Conservation (phyloP, 2,113 vertebrate species). For the Ictalurus furcatus region DNA sequence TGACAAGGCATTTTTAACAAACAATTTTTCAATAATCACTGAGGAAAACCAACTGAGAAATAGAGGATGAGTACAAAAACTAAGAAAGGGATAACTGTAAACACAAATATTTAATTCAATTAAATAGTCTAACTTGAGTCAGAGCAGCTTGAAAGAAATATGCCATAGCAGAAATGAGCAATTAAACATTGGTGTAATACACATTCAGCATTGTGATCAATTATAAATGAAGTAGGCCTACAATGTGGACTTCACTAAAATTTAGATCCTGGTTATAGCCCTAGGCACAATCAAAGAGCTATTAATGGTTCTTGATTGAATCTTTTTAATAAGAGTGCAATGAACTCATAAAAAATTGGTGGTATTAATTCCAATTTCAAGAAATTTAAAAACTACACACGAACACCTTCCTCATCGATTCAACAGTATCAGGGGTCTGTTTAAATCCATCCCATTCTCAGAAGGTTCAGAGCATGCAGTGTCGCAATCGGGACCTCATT, state of each 20-base stretch:
- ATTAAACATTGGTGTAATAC: neutral
- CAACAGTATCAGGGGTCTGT: conserved; percentile 31
- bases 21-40: neutral
- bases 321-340: neutral
- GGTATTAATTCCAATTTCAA: neutral
- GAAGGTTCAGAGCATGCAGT: conserved; percentile 11
- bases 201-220: neutral
- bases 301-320: neutral
- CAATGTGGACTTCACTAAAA: neutral
- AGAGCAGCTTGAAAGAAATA: neutral
- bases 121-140: neutral
- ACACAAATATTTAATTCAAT: neutral
- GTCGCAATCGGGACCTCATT: conserved; percentile 37
- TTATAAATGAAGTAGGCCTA: neutral
- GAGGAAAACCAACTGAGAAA: neutral
- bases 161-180: neutral
- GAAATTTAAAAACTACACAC: conserved; percentile 32
- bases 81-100: neutral
- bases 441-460: conserved; percentile 48
- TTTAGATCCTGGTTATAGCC: neutral
- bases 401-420: conserved; percentile 34
- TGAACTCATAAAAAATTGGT: neutral
- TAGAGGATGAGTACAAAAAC: neutral
- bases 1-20: neutral
- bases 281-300: neutral